Conservation (phyloP, 2,113 vertebrate genomes). For the Danio rerio region GRCz12tu NC_133199.1:5220001-5220500, state of each 20-base stretch:
- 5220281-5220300: conserved; percentile 55
- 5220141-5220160: conserved; percentile 88
- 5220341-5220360: conserved; percentile 7
- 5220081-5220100: conserved; percentile 87
- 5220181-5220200: neutral
- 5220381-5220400: conserved; percentile 7
- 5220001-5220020: conserved; percentile 92
- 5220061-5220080: conserved; percentile 94
- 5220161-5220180: conserved; percentile 73
- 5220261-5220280: conserved; percentile 42
- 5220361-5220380: conserved; percentile 33
- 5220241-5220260: conserved; percentile 35
- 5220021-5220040: conserved; percentile 94
- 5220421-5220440: neutral
- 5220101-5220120: conserved; percentile 97
- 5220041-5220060: conserved; percentile 99
- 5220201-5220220: conserved; percentile 69
- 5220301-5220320: conserved; percentile 55
- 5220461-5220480: conserved; percentile 12
- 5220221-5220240: conserved; percentile 59
- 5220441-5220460: neutral
- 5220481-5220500: neutral
- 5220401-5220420: neutral
- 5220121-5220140: conserved; percentile 97
- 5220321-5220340: conserved; percentile 47